Evolutionary conservation across 2,797 vertebrate genomes (phyloP).

Genomic region (Pseudopleuronectes americanus): DNA sequence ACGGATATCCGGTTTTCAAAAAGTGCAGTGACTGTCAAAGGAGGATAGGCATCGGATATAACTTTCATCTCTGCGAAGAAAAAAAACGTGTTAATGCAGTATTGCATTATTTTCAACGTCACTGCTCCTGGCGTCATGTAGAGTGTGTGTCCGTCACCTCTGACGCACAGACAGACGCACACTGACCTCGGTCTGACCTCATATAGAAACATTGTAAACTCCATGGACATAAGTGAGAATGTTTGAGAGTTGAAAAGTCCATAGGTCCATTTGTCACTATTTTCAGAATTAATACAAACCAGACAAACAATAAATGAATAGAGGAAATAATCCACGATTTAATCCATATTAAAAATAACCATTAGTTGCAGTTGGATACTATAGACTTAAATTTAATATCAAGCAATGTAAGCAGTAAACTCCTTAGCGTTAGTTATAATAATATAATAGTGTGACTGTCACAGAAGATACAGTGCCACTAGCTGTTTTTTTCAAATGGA

Average conservation of each 20-base stretch:
- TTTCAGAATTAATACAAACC: background rate
- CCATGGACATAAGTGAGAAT: no score
- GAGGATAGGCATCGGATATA: background rate
- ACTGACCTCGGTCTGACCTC: background rate
- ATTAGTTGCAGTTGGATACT: background rate
- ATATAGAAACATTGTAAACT: background rate
- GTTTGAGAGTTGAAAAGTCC: background rate
- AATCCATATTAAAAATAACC: background rate
- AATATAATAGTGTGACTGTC: background rate
- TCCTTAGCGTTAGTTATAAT: background rate
- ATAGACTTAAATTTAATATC: background rate
- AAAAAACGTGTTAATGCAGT: background rate
- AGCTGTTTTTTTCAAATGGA: slow-evolving; percentile 4
- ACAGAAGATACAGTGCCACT: background rate
- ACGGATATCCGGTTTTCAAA: background rate
- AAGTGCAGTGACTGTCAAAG: background rate
- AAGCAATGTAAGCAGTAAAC: background rate
- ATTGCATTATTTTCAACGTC: background rate
- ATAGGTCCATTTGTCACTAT: background rate
- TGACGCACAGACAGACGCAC: background rate
- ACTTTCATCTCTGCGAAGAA: no score
- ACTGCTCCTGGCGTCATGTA: background rate
- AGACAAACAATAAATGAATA: background rate
- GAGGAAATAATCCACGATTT: background rate
- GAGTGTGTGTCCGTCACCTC: background rate